A percentile compares a stretch with the other conserved stretches of the same genome.
These are phyloP conservation scores for Pitta sordida DNA, from an alignment of 2,113 vertebrate species.

Conservation along the genomic window DNA sequence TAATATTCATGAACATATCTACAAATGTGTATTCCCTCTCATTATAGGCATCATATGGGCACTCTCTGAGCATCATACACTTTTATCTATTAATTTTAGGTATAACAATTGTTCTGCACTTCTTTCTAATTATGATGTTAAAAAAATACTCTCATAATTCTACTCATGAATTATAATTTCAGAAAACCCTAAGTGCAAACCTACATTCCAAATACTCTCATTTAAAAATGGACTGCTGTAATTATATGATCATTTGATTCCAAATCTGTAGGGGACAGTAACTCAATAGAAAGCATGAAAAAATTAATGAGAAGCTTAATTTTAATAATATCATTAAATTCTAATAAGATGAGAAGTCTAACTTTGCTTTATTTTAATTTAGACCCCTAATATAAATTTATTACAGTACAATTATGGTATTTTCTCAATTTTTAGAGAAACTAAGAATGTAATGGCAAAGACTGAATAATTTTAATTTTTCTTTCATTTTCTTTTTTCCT, in stretches of 20 bases:
- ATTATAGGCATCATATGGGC: too few species aligned
- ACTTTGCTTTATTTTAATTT: conserved; percentile 66
- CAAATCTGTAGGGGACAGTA: conserved; percentile 72
- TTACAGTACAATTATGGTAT: conserved; percentile 41
- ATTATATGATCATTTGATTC: conserved; percentile 71
- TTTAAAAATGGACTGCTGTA: conserved; percentile 62
- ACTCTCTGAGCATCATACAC: neutral
- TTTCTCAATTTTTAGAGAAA: conserved; percentile 54
- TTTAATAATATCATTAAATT: conserved; percentile 77
- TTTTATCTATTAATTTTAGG: neutral
- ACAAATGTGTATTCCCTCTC: neutral
- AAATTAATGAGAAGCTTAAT: conserved; percentile 80
- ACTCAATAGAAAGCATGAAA: conserved; percentile 68
- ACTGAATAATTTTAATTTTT: neutral
- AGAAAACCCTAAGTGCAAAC: conserved; percentile 36
- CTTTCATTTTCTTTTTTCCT: neutral
- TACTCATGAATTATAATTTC: conserved; percentile 43
- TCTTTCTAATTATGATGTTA: conserved; percentile 24
- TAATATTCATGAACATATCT: neutral
- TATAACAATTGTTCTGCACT: neutral
- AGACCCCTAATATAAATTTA: conserved; percentile 42
- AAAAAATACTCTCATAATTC: neutral
- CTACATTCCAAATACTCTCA: conserved; percentile 34
- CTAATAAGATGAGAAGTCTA: conserved; percentile 68
- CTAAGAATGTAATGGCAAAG: neutral